phyloP scores from a whole-genome alignment of 2,113 vertebrate genomes.

The Entomyzon cyanotis region DNA sequence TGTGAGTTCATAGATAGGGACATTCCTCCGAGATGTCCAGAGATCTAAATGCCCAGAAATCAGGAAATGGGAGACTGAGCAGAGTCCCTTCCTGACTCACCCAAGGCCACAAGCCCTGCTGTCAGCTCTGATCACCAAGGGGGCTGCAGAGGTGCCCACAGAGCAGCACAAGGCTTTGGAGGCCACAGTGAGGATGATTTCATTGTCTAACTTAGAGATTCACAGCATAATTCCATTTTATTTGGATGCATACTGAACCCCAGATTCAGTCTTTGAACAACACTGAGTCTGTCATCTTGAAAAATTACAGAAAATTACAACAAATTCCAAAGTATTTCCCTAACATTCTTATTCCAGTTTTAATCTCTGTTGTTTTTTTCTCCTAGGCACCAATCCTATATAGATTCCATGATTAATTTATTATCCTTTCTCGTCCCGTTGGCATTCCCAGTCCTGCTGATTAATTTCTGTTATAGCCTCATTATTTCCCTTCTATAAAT shows the following conservation, averaged over 20 bases:
- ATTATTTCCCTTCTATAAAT: conserved; percentile 38
- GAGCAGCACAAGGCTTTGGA: background rate
- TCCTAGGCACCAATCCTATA: background rate
- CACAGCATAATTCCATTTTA: background rate
- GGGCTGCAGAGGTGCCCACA: background rate
- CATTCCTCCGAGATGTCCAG: background rate
- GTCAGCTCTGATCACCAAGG: background rate
- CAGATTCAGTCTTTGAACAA: background rate
- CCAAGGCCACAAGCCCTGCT: background rate
- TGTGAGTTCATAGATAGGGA: background rate
- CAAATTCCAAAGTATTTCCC: background rate
- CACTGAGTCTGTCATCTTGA: background rate
- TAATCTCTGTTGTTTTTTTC: background rate
- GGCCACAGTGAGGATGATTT: background rate
- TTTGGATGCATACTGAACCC: background rate
- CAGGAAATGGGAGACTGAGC: background rate
- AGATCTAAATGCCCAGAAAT: background rate
- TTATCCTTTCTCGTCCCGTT: background rate
- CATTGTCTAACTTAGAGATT: background rate
- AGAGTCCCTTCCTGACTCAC: background rate
- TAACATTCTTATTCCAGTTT: background rate
- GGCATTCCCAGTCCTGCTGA: background rate
- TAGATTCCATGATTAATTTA: background rate
- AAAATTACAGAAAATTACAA: background rate
- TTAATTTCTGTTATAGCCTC: conserved; percentile 19